phyloP scores from a whole-genome alignment of 2,888 invertebrate genomes.

The Drosophila vallismaia region DNA sequence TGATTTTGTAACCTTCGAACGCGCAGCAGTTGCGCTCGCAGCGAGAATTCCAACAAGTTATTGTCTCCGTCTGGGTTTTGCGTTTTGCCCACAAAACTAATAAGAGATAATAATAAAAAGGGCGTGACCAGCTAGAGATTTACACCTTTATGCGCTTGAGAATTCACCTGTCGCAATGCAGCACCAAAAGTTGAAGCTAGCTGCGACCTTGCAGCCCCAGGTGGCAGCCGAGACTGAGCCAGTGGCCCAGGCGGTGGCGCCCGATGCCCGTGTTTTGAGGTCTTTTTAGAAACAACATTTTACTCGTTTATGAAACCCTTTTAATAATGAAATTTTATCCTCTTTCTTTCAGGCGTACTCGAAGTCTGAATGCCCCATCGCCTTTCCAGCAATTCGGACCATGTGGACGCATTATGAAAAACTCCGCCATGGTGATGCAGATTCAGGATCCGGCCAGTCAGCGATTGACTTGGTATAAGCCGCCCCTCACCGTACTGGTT shows the following conservation, averaged over 20 bases:
- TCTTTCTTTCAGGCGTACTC: slow-evolving; percentile 91
- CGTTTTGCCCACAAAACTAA: slow-evolving; percentile 23
- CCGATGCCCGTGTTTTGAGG: slow-evolving; percentile 57
- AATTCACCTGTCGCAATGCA: slow-evolving; percentile 20
- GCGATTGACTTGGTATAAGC: slow-evolving; percentile 98
- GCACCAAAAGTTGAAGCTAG: slow-evolving; percentile 38
- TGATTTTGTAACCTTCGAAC: slow-evolving; percentile 69
- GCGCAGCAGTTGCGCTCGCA: slow-evolving; percentile 35
- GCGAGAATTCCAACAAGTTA: slow-evolving; percentile 51
- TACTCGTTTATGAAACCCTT: neutral
- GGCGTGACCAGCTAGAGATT: slow-evolving; percentile 30
- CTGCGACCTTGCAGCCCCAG: slow-evolving; percentile 37
- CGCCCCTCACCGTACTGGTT: slow-evolving; percentile 97
- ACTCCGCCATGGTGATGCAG: slow-evolving; percentile 98
- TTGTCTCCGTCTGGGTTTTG: slow-evolving; percentile 1
- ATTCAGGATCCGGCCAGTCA: slow-evolving; percentile 99
- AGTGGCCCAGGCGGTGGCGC: slow-evolving; percentile 14
- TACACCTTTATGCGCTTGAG: slow-evolving; percentile 5
- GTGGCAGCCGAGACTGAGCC: slow-evolving; percentile 22
- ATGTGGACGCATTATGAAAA: slow-evolving; percentile 98
- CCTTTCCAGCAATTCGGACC: slow-evolving; percentile 99
- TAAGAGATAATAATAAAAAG: slow-evolving; percentile 23
- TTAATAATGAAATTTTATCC: neutral
- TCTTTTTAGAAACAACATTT: slow-evolving; percentile 6
- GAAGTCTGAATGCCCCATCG: slow-evolving; percentile 97